A percentile compares a stretch with the other conserved stretches of the same genome.
These are phyloP conservation scores for Cecidostiba fungosa DNA, from an alignment of 2,888 invertebrate genomes.

Conservation along the genomic window DNA sequence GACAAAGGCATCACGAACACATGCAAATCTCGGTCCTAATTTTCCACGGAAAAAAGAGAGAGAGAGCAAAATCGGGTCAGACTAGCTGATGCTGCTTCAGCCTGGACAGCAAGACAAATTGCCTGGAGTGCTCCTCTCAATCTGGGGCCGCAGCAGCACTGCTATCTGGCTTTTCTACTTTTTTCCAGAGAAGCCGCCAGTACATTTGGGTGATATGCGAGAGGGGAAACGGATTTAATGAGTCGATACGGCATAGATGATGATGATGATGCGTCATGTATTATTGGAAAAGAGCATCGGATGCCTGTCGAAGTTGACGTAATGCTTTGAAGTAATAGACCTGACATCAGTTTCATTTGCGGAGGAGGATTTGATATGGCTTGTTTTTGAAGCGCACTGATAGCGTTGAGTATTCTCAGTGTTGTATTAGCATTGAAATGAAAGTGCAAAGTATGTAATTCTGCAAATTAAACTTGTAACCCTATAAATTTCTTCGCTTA, in stretches of 20 bases:
- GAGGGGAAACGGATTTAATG: neutral
- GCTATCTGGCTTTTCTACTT: neutral
- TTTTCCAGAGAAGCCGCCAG: neutral
- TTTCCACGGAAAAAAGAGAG: neutral
- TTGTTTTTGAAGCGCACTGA: neutral
- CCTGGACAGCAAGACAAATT: conserved; percentile 1
- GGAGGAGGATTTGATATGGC: neutral
- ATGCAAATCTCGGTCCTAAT: neutral
- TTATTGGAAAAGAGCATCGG: neutral
- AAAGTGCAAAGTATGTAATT: too few relatives aligned
- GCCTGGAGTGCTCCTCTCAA: neutral
- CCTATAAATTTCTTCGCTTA: neutral
- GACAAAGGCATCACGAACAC: neutral
- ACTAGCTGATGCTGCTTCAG: neutral
- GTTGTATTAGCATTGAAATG: neutral
- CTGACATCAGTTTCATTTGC: conserved; percentile 5
- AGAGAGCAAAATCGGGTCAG: neutral
- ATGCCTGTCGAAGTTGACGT: neutral
- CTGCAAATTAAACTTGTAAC: neutral
- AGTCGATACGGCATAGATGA: neutral
- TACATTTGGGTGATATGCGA: neutral
- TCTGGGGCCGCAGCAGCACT: neutral
- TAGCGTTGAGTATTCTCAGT: neutral
- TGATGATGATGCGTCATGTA: neutral
- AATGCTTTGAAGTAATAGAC: neutral